Percentiles rank a stretch among this genome's conserved stretches.
phyloP scores from a whole-genome alignment of 2,797 vertebrate species.

The Pygocentrus nattereri region DNA sequence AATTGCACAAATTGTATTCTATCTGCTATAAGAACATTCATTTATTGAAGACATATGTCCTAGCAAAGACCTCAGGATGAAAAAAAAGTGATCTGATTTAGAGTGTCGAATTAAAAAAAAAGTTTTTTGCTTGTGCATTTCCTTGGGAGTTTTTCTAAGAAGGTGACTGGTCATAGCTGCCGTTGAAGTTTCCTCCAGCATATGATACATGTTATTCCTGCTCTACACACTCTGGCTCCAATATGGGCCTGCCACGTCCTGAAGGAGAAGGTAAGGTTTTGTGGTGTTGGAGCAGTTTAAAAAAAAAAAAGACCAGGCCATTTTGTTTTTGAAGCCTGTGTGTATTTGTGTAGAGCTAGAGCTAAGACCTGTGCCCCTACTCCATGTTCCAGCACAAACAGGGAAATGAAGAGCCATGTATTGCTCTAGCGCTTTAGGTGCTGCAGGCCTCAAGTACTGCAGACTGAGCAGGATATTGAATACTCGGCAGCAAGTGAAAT shows the following conservation, averaged over 20 bases:
- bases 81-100: neutral
- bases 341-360: neutral
- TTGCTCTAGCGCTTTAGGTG: neutral
- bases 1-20: neutral
- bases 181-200: neutral
- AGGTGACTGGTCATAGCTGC: neutral
- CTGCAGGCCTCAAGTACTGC: neutral
- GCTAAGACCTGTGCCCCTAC: neutral
- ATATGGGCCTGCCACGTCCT: neutral
- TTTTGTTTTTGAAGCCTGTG: constrained; percentile 15
- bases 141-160: neutral
- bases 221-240: neutral
- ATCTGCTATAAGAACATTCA: neutral
- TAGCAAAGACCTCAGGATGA: neutral
- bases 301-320: neutral
- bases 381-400: neutral
- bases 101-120: neutral
- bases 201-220: constrained; percentile 20
- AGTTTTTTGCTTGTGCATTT: neutral
- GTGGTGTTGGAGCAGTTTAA: neutral
- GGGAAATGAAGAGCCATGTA: too few relatives aligned
- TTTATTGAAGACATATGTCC: neutral
- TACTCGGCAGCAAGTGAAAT: too few relatives aligned
- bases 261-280: neutral
- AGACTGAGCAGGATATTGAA: neutral